A percentile compares a stretch with the other conserved stretches of the same genome.
These are phyloP conservation scores for Alaudala cheleensis DNA, from an alignment of 2,113 vertebrate species.

Conservation along the genomic window DNA sequence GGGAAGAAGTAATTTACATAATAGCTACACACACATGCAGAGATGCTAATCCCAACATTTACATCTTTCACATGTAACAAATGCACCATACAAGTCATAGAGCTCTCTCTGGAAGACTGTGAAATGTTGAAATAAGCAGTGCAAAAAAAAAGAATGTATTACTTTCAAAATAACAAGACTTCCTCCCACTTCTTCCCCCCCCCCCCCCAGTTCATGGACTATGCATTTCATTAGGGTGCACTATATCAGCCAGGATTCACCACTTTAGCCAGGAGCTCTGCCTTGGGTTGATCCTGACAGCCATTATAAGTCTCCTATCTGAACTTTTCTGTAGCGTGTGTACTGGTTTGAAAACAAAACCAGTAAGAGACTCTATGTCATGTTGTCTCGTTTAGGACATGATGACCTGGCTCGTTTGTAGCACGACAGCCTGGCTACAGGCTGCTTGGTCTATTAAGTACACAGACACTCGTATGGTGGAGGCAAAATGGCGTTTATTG, in stretches of 20 bases:
- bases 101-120: not conserved
- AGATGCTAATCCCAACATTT: not conserved
- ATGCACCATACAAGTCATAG: accelerated
- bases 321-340: constrained; percentile 10
- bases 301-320: not conserved
- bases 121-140: not conserved
- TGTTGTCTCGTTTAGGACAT: too few relatives aligned
- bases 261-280: not conserved
- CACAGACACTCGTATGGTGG: too few relatives aligned
- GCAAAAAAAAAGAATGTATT: not conserved
- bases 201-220: not conserved
- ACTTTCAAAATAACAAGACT: accelerated
- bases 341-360: too few relatives aligned
- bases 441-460: too few relatives aligned
- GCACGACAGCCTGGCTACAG: too few relatives aligned
- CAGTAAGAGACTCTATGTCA: too few relatives aligned
- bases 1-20: not conserved
- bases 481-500: too few relatives aligned
- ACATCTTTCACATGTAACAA: not conserved
- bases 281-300: not conserved
- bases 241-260: not conserved
- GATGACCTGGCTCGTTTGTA: too few relatives aligned
- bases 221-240: not conserved
- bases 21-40: not conserved
- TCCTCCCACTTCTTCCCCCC: not conserved